Evolutionary conservation across 1,140 invertebrate genomes (phyloP).

Genomic region (Glomeris maerens): DNA sequence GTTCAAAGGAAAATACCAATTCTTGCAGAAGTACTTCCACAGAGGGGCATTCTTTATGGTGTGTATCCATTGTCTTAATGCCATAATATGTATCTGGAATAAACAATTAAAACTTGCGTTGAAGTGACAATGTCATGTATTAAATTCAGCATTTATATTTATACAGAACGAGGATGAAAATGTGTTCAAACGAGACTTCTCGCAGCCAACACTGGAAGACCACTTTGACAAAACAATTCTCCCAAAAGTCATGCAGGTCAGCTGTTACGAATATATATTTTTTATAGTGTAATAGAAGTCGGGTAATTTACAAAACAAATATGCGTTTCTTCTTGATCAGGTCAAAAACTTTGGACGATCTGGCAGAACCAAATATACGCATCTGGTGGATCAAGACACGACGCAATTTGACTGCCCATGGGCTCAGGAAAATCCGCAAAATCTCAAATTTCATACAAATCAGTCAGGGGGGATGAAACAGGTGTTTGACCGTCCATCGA

Average conservation of each 20-base stretch:
- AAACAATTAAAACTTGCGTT: not conserved
- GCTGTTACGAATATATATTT: slow-evolving; percentile 12
- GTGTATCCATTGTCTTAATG: slow-evolving; percentile 17
- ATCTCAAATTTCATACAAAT: slow-evolving; percentile 76
- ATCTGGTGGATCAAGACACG: slow-evolving; percentile 97
- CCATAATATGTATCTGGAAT: not conserved
- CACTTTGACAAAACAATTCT: slow-evolving; percentile 98
- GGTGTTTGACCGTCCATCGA: slow-evolving; percentile 72
- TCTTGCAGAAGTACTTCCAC: slow-evolving; percentile 99
- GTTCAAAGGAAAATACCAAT: slow-evolving; percentile 97
- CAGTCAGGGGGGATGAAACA: slow-evolving; percentile 93
- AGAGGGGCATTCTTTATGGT: slow-evolving; percentile 92
- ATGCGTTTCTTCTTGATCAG: slow-evolving; percentile 26
- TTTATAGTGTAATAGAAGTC: no score
- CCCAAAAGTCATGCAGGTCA: slow-evolving; percentile 95
- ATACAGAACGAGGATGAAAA: slow-evolving; percentile 74
- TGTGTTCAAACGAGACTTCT: slow-evolving; percentile 88
- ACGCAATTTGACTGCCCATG: slow-evolving; percentile 95
- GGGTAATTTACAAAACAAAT: not conserved
- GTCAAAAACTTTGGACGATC: slow-evolving; percentile 99
- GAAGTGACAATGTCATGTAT: slow-evolving; percentile 3
- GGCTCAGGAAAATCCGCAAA: slow-evolving; percentile 75
- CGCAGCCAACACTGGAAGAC: slow-evolving; percentile 93
- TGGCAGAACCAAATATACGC: slow-evolving; percentile 96
- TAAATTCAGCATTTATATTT: slow-evolving; percentile 11